phyloP scores from a whole-genome alignment of 2,113 vertebrate species.

The Bos javanicus region DNA sequence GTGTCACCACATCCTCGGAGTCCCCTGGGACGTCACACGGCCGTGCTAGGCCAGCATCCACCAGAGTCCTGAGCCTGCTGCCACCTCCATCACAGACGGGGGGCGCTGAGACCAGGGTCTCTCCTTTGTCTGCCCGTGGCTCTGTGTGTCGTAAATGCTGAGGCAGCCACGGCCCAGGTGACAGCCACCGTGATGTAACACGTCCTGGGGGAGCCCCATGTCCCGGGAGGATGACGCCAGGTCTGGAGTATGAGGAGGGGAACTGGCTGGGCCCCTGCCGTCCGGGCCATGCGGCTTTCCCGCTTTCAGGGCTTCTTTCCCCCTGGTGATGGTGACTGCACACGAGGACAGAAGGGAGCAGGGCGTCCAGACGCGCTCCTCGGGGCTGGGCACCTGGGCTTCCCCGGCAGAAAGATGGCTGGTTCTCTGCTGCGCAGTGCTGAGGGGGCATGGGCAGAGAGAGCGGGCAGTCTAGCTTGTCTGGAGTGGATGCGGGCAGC shows the following conservation, averaged over 20 bases:
- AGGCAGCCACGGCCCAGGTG: fast-evolving
- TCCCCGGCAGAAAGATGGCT: not conserved
- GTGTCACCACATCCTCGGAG: not conserved
- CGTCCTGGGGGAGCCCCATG: not conserved
- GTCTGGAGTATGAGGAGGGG: not conserved
- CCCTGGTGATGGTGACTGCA: not conserved
- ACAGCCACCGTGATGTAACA: not conserved
- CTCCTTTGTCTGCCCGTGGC: not conserved
- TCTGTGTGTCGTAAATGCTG: not conserved
- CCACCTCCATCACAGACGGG: not conserved
- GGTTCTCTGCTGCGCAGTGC: not conserved
- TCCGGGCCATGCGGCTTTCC: not conserved
- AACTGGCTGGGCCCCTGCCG: not conserved
- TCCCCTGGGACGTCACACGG: not conserved
- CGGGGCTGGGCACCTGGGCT: not conserved
- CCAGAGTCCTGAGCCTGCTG: not conserved
- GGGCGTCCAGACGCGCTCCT: fast-evolving
- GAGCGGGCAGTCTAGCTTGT: not conserved
- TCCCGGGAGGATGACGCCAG: not conserved
- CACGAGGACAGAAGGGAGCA: not conserved
- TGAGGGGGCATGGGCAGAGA: not conserved
- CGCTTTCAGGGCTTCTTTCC: not conserved
- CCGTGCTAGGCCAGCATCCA: not conserved
- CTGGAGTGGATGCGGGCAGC: not conserved
- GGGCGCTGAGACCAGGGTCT: not conserved